These are phyloP conservation scores for Stichodactyla mertensii DNA, from an alignment of 64 coral and sea anemone genomes.

Conservation along the genomic window DNA sequence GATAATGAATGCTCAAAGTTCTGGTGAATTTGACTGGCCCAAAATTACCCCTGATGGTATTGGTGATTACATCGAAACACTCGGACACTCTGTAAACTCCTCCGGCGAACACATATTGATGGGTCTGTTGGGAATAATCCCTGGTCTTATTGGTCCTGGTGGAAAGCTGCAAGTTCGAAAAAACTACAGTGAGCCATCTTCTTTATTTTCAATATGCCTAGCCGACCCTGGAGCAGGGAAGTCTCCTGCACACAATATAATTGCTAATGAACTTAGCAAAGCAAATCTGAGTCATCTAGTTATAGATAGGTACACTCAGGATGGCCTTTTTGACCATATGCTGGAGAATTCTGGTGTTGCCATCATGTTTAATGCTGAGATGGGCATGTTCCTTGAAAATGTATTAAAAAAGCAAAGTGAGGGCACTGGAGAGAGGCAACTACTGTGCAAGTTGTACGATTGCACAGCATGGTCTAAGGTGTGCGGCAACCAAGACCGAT, in stretches of 20 bases:
- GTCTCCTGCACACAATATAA: not conserved
- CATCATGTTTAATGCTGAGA: not conserved
- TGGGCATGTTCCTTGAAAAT: constrained; percentile 18
- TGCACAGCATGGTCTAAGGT: not conserved
- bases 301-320: no score
- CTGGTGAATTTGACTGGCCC: no score
- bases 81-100: not conserved
- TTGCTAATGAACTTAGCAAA: not conserved
- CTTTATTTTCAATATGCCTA: not conserved
- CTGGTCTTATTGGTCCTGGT: not conserved
- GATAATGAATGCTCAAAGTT: not conserved
- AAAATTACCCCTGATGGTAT: not conserved
- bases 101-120: not conserved
- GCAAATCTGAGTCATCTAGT: not conserved
- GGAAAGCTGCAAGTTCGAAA: no score
- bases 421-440: no score
- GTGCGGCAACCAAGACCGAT: not conserved
- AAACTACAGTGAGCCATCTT: no score
- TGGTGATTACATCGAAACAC: not conserved
- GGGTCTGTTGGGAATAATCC: not conserved
- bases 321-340: constrained; percentile 3
- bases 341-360: not conserved
- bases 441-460: not conserved
- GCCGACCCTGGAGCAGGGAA: constrained; percentile 16
- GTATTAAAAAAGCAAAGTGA: not conserved